A percentile compares a stretch with the other conserved stretches of the same genome.
These are phyloP conservation scores for Ptilodon capucinus DNA, from an alignment of 2,888 invertebrate genomes.

Conservation along the genomic window DNA sequence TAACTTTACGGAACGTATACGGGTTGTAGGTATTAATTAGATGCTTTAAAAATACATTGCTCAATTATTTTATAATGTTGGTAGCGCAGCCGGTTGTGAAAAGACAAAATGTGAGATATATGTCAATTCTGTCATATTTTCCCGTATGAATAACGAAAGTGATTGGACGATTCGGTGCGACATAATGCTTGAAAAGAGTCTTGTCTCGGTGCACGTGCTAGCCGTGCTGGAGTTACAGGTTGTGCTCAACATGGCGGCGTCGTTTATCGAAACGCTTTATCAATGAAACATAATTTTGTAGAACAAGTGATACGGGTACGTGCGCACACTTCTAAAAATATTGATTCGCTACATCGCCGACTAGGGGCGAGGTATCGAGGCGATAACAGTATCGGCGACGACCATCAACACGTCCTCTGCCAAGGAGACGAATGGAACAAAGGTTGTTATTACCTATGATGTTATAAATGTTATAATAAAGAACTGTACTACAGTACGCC, in stretches of 20 bases:
- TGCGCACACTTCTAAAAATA: slow-evolving; percentile 12
- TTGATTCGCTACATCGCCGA: slow-evolving; percentile 3
- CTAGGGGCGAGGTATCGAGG: slow-evolving; percentile 2
- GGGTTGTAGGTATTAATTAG: no score
- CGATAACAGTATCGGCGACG: slow-evolving; percentile 19
- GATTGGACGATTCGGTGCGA: no score
- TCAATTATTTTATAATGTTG: no score
- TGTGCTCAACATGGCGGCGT: background rate
- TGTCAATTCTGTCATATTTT: no score
- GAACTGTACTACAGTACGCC: background rate
- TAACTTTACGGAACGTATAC: background rate
- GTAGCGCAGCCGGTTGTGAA: no score
- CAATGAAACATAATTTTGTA: background rate
- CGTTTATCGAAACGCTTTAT: background rate
- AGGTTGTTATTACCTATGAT: background rate
- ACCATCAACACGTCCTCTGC: slow-evolving; percentile 6
- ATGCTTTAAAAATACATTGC: no score
- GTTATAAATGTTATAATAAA: background rate
- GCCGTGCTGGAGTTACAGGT: no score
- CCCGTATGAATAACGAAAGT: no score
- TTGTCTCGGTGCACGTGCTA: no score
- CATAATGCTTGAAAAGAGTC: no score
- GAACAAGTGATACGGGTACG: slow-evolving; percentile 1
- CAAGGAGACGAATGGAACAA: background rate
- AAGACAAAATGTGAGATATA: no score